A percentile compares a stretch with the other conserved stretches of the same genome.
Evolutionary conservation across 2,888 invertebrate genomes (phyloP).

Genomic region (Lamellibrachia columna): DNA sequence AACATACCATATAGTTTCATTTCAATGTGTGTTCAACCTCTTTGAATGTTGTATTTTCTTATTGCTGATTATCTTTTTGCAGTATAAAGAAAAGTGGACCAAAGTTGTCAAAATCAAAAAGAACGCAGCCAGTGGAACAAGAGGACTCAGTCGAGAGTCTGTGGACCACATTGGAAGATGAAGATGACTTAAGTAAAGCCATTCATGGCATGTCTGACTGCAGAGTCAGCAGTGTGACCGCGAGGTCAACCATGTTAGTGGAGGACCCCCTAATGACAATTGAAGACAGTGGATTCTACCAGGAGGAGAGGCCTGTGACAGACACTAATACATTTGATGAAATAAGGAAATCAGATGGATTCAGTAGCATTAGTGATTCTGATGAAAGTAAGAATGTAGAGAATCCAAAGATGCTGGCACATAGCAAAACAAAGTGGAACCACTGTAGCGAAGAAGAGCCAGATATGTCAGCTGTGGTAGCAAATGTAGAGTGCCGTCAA

Average conservation of each 20-base stretch:
- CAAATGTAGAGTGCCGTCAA: neutral
- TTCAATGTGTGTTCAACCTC: no score
- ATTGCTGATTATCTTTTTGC: neutral
- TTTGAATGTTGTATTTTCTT: neutral
- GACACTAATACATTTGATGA: neutral
- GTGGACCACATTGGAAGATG: neutral
- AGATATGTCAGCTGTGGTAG: neutral
- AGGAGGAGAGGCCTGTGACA: neutral
- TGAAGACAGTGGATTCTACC: neutral
- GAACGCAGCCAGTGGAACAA: neutral
- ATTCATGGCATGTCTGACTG: neutral
- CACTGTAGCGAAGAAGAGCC: neutral
- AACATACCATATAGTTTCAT: no score
- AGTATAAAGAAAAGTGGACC: neutral
- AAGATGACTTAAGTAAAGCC: neutral
- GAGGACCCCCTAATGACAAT: neutral
- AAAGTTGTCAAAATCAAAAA: neutral
- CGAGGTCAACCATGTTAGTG: neutral
- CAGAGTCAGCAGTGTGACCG: neutral
- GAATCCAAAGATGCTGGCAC: neutral
- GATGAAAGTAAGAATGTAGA: neutral
- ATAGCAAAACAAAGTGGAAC: neutral
- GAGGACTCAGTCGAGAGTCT: neutral
- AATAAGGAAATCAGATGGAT: neutral
- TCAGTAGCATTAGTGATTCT: neutral